Conservation (phyloP, 2,888 invertebrate genomes). For the Geophilus truncorum region DNA sequence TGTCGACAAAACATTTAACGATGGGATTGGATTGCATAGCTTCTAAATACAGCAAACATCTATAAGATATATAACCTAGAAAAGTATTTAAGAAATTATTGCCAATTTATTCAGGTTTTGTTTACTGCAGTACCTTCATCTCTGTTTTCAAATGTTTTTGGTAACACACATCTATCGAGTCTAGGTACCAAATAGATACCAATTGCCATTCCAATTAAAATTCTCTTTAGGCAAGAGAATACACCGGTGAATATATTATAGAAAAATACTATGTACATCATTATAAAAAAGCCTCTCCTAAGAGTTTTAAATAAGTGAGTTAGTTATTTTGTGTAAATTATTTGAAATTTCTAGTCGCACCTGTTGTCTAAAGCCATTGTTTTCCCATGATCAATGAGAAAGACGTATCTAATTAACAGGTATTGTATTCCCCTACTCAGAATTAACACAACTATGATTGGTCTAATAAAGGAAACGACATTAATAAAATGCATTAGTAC, state of each 20-base stretch:
- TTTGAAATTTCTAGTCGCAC: background rate
- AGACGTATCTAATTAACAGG: background rate
- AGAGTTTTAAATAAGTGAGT: background rate
- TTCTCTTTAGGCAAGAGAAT: background rate
- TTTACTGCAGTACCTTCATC: background rate
- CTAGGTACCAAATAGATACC: background rate
- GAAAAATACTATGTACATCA: background rate
- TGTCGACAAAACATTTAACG: background rate
- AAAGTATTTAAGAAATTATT: background rate
- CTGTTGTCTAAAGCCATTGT: background rate
- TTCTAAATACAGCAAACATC: background rate
- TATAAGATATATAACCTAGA: background rate
- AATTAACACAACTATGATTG: background rate
- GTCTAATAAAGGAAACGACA: no score
- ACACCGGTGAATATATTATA: background rate
- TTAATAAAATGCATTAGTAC: no score
- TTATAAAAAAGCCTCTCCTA: background rate
- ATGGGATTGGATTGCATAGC: background rate
- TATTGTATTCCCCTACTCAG: background rate
- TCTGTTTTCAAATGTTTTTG: background rate
- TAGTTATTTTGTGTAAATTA: background rate
- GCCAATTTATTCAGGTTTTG: background rate
- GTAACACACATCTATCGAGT: background rate
- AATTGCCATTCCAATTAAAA: background rate
- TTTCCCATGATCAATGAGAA: background rate